Evolutionary conservation across 35 echinoderm and acorn worm genomes (phyloP).

Genomic region (Lytechinus variegatus): DNA sequence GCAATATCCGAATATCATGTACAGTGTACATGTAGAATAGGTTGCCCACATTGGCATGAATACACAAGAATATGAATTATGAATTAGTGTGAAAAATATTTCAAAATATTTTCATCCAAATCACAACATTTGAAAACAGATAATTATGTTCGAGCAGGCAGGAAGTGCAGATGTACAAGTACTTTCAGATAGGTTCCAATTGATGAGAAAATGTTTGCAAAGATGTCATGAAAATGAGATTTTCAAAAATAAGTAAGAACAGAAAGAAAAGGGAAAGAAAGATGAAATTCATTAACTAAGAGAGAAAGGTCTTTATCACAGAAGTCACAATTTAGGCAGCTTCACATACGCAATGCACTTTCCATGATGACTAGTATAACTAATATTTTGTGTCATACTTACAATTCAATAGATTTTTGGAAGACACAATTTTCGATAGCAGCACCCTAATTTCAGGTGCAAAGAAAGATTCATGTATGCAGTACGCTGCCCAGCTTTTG

Average conservation of each 20-base stretch:
- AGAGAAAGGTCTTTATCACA: neutral
- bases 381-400: no score
- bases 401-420: no score
- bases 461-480: no score
- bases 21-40: neutral
- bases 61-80: no score
- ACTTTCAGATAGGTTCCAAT: neutral
- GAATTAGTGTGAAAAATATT: neutral
- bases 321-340: neutral
- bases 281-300: neutral
- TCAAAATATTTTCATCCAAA: neutral
- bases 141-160: neutral
- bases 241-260: neutral
- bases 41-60: no score
- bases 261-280: neutral
- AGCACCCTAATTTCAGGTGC: no score
- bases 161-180: constrained; percentile 10
- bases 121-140: neutral
- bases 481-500: no score
- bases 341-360: no score
- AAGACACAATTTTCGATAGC: no score
- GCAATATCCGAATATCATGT: no score
- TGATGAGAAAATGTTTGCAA: neutral
- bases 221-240: neutral
- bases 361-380: no score